These are phyloP conservation scores for Pristionchus exspectatus DNA, from an alignment of 2,888 invertebrate species.

Conservation along the genomic window DNA sequence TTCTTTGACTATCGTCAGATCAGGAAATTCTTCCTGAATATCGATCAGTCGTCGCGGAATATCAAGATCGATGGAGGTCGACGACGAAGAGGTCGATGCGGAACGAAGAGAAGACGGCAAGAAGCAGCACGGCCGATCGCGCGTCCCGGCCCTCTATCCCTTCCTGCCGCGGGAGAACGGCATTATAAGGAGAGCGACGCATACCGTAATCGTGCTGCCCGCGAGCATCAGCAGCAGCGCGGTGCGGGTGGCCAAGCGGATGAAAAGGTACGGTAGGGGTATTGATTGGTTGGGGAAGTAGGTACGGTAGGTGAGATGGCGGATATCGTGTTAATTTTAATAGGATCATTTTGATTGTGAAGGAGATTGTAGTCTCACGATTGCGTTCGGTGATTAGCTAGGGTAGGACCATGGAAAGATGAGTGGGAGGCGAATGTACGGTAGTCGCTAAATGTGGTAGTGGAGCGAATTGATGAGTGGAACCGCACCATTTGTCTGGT, in stretches of 20 bases:
- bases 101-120: background rate
- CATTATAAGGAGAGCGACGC: conserved; percentile 35
- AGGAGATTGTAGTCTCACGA: no score
- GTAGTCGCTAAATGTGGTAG: background rate
- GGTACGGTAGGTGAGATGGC: background rate
- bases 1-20: no score
- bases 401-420: no score
- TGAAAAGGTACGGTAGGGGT: conserved; percentile 19
- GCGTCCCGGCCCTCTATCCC: background rate
- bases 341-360: no score
- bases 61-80: background rate
- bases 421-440: background rate
- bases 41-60: background rate
- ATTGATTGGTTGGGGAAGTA: background rate
- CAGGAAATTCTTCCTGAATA: no score
- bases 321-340: no score
- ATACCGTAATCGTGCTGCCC: conserved; percentile 32
- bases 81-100: background rate
- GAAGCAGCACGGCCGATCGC: background rate
- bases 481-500: background rate
- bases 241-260: background rate
- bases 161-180: conserved; percentile 36
- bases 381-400: no score
- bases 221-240: conserved; percentile 10
- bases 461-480: background rate